These are phyloP conservation scores for Drosophila sucinea DNA, from an alignment of 1,140 invertebrate species.

Conservation along the genomic window DNA sequence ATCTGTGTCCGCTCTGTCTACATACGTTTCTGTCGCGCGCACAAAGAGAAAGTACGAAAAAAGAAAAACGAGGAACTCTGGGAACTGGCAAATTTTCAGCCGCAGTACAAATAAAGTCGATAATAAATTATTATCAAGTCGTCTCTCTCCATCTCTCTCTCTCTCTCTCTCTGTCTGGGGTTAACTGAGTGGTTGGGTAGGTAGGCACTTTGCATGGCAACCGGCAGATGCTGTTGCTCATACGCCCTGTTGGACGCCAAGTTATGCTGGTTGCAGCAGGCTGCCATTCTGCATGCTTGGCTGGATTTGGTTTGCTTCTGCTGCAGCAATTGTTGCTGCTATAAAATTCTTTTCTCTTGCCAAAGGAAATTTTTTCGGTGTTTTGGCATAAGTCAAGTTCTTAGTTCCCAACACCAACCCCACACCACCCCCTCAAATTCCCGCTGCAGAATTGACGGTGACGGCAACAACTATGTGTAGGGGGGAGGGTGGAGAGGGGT, in stretches of 20 bases:
- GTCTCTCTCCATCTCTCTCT: constrained; percentile 52
- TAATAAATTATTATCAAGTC: constrained; percentile 82
- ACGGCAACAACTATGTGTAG: too few species aligned
- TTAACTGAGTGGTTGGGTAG: constrained; percentile 16
- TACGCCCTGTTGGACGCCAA: constrained; percentile 68
- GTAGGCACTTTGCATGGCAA: constrained; percentile 64
- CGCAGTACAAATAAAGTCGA: constrained; percentile 53
- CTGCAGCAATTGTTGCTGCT: constrained; percentile 43
- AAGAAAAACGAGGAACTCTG: neutral
- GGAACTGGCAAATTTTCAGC: constrained; percentile 23
- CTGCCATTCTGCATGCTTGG: constrained; percentile 66
- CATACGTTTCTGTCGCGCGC: constrained; percentile 55
- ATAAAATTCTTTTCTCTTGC: constrained; percentile 38
- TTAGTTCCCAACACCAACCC: constrained; percentile 4
- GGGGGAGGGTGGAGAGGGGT: neutral
- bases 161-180: constrained; percentile 5
- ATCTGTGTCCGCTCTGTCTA: constrained; percentile 37
- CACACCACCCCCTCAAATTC: too few species aligned
- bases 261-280: constrained; percentile 41
- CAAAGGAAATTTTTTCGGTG: constrained; percentile 68
- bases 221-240: constrained; percentile 55
- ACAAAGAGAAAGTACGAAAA: constrained; percentile 19
- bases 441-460: too few species aligned
- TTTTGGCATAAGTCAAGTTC: constrained; percentile 77
- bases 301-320: constrained; percentile 40